phyloP scores from a whole-genome alignment of 2,113 vertebrate species.

The Platycercus adscitus region DNA sequence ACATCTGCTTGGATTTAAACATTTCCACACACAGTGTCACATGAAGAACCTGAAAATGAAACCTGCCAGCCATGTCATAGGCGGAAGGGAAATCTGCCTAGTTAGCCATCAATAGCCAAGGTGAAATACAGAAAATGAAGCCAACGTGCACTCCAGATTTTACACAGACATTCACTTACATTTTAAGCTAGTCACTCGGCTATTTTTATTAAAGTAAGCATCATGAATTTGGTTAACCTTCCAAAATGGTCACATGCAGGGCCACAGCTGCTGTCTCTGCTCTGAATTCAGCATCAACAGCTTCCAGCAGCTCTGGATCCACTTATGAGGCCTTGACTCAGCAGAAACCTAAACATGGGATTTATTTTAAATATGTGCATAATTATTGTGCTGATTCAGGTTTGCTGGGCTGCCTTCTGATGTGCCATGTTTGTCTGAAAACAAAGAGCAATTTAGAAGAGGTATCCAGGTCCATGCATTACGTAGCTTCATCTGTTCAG shows the following conservation, averaged over 20 bases:
- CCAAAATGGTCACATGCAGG: background rate
- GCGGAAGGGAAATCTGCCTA: background rate
- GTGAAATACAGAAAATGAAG: background rate
- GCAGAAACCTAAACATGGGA: constrained; percentile 1
- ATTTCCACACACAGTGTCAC: background rate
- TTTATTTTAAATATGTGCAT: constrained; percentile 4
- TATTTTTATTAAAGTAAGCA: background rate
- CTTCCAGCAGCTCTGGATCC: background rate
- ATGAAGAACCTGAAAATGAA: constrained; percentile 33
- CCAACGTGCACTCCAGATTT: background rate
- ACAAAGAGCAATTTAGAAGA: constrained; percentile 5
- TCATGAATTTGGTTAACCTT: constrained; percentile 1
- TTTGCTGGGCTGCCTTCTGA: constrained; percentile 1
- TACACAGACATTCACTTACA: background rate
- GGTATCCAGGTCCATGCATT: background rate
- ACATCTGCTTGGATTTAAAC: background rate
- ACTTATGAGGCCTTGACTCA: background rate
- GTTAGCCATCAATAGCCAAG: background rate
- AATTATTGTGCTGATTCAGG: constrained; percentile 32
- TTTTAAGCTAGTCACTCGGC: background rate
- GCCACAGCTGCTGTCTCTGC: constrained; percentile 12
- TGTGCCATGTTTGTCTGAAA: background rate
- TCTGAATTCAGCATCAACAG: background rate
- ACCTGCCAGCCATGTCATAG: background rate
- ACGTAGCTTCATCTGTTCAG: background rate